Conservation (phyloP, 2,888 invertebrate genomes). For the Coecobrya sp. region DNA sequence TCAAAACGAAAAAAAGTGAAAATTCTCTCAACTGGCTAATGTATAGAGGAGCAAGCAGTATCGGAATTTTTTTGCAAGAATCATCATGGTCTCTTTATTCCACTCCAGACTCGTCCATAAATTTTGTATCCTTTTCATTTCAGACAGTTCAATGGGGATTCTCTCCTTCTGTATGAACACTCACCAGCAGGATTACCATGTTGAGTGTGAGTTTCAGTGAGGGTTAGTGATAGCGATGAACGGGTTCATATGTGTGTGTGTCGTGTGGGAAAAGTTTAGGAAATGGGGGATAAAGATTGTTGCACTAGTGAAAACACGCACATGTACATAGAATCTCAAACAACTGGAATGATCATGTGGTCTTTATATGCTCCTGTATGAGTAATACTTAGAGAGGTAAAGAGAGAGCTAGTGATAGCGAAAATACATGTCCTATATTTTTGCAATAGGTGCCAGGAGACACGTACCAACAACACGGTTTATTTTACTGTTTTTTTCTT, state of each 20-base stretch:
- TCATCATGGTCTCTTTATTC: constrained; percentile 61
- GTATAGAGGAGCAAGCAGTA: background rate
- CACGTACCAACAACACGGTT: background rate
- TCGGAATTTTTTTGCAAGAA: constrained; percentile 43
- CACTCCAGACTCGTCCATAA: constrained; percentile 67
- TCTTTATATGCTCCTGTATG: background rate
- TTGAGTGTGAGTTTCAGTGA: background rate
- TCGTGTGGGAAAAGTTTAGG: background rate
- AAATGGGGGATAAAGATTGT: background rate
- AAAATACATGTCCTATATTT: background rate
- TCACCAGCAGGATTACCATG: background rate
- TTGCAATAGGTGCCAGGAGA: background rate
- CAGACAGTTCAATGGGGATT: constrained; percentile 63
- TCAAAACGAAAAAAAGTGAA: background rate
- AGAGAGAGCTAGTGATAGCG: background rate
- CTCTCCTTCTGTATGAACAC: background rate
- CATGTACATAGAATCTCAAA: background rate
- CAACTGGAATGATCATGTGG: background rate
- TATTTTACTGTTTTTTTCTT: background rate
- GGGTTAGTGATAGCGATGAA: background rate
- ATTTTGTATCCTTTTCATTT: constrained; percentile 69
- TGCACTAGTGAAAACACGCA: background rate
- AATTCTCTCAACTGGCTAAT: constrained; percentile 15
- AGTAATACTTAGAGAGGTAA: background rate
- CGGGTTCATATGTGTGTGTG: background rate